These are phyloP conservation scores for Sphinx pinastri DNA, from an alignment of 2,888 invertebrate genomes.

Conservation along the genomic window DNA sequence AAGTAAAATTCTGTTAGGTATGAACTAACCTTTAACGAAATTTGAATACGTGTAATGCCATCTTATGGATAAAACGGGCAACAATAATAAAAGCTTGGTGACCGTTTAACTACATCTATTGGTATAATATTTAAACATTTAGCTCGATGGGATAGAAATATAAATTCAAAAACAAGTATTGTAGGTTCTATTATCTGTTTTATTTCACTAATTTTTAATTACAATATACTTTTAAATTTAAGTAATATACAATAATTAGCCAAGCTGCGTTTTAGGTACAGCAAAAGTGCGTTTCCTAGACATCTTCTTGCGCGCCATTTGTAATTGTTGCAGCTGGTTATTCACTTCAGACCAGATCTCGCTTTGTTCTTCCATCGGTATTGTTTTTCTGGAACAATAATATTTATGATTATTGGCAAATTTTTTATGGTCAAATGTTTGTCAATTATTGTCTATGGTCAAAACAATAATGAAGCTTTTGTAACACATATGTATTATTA, in stretches of 20 bases:
- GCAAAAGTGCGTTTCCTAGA: conserved; percentile 68
- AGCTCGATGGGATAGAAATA: no score
- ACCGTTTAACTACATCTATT: not conserved
- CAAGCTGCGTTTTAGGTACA: conserved; percentile 69
- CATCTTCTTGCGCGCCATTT: conserved; percentile 83
- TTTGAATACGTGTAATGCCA: not conserved
- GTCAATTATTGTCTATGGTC: not conserved
- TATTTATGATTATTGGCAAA: conserved; percentile 8
- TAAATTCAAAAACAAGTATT: no score
- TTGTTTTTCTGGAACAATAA: conserved; percentile 85
- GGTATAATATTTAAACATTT: not conserved
- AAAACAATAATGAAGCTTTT: not conserved
- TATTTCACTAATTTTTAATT: conserved; percentile 32
- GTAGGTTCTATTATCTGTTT: not conserved
- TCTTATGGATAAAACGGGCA: not conserved
- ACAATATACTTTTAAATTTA: conserved; percentile 30
- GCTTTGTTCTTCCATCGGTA: conserved; percentile 94
- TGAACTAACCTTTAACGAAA: not conserved
- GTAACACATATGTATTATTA: not conserved
- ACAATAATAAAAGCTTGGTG: not conserved
- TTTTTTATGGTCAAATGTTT: not conserved
- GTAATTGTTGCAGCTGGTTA: conserved; percentile 88
- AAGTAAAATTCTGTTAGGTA: no score
- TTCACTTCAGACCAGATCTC: conserved; percentile 94
- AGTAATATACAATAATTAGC: conserved; percentile 44